Evolutionary conservation across 2,113 vertebrate genomes (phyloP), one percentile per base, ranked within the genome.

Genomic region (Cheilinus undulatus): DNA sequence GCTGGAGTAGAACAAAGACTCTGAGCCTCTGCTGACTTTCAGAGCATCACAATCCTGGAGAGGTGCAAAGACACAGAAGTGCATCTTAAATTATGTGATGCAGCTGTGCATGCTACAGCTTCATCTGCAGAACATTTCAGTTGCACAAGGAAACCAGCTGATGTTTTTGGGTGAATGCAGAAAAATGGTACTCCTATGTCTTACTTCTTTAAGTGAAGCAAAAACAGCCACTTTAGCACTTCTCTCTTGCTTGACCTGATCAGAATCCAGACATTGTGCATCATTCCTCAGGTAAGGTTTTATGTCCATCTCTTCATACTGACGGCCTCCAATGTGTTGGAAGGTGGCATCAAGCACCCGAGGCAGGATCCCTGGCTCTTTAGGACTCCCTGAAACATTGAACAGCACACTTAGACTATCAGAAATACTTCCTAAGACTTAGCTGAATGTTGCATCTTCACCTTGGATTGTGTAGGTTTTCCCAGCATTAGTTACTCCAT

Each of bases 401-500:
- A 0, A 23, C 23, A 54, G 7, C 4, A 51, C 9, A n/a, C 4
- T 49, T 7, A 34, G 28, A 17, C 22, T 1, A 5, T 22, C 14
- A 13, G 30, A 34, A 32, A 6, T 30, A 7, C 27, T 11, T 17
- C 0, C 4, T 0, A 12, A 3, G 0, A 48, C 17, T 34, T 12
- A n/a, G 52, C 34, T 5, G 13, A 13, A 24, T 26, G 45, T 14
- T 10, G 7, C 4, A 28, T 30, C 3, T 3, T 60, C 91, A 95
- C 96, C 96, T 94, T 97, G 96, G 56, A 97, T 94, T 4, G 96
- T 97, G 83, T 95, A 95, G 0, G 96, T 97, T 88, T 97, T 97
- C 20, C 96, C 96, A 68, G 96, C 94, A 27, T 97, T 97, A 24
- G 96, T 97, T 19, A 97, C 95, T 1, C 96, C 96, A 0, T 97